Evolutionary conservation across 2,888 invertebrate genomes (phyloP).

Genomic region (Agapostemon virescens): DNA sequence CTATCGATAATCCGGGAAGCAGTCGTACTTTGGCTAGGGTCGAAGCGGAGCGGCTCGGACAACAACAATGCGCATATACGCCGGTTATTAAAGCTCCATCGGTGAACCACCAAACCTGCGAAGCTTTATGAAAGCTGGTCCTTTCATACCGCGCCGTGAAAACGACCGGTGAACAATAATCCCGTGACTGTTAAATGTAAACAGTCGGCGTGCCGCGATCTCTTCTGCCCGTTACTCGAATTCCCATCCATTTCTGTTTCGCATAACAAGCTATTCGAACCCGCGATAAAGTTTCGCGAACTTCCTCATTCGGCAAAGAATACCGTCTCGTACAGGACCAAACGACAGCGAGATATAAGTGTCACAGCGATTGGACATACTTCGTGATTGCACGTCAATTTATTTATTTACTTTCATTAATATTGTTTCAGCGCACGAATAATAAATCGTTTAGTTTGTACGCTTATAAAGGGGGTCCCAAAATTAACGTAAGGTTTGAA

Average conservation of each 20-base stretch:
- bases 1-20: slow-evolving; percentile 42
- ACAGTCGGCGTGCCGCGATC: not conserved
- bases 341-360: no score
- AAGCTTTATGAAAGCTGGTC: not conserved
- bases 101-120: slow-evolving; percentile 21
- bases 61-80: not conserved
- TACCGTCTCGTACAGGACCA: not conserved
- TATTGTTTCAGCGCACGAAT: no score
- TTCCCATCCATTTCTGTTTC: not conserved
- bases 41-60: not conserved
- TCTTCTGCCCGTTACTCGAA: not conserved
- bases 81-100: slow-evolving; percentile 25
- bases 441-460: no score
- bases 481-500: no score
- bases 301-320: not conserved
- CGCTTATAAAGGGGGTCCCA: no score
- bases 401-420: no score
- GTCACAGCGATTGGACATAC: no score
- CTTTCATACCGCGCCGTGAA: slow-evolving; percentile 9
- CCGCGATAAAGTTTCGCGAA: not conserved
- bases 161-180: slow-evolving; percentile 16
- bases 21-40: not conserved
- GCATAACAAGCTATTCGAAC: not conserved
- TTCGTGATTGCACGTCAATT: no score
- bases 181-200: slow-evolving; percentile 11